phyloP scores from a whole-genome alignment of 2,113 vertebrate genomes.

The Microcebus murinus region DNA sequence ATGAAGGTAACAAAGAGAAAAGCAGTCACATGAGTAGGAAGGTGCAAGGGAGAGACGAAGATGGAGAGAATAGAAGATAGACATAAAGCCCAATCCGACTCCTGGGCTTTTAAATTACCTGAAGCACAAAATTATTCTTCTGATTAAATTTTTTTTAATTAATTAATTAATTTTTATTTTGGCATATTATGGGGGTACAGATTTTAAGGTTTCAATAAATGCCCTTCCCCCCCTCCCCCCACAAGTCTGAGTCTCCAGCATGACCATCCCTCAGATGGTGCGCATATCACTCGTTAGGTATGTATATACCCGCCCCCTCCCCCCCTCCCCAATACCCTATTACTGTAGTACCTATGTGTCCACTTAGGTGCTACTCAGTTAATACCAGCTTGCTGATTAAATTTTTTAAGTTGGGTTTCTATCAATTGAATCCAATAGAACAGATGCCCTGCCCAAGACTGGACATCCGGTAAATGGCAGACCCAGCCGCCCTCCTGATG shows the following conservation, averaged over 20 bases:
- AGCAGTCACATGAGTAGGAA: not conserved
- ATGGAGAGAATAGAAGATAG: not conserved
- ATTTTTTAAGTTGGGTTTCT: not conserved
- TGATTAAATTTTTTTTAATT: not conserved
- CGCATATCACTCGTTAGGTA: too few species aligned
- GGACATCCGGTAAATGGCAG: not conserved
- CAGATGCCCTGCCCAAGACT: not conserved
- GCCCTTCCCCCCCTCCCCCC: too few species aligned
- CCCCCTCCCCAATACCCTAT: too few species aligned
- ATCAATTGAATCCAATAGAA: not conserved
- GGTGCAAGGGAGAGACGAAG: fast-evolving
- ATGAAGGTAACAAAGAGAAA: not conserved
- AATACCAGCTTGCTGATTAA: not conserved
- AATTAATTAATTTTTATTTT: too few species aligned
- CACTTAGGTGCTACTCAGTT: too few species aligned
- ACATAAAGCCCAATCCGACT: not conserved
- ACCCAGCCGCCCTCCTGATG: not conserved
- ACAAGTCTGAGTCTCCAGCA: too few species aligned
- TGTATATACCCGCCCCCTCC: too few species aligned
- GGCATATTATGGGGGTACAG: too few species aligned
- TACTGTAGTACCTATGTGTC: too few species aligned
- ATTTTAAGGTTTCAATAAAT: too few species aligned
- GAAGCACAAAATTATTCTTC: not conserved
- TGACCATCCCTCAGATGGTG: too few species aligned
- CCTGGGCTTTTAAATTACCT: not conserved